Conservation (phyloP, 92 coral and sea anemone genomes). For the Heliopora coerulea region DNA sequence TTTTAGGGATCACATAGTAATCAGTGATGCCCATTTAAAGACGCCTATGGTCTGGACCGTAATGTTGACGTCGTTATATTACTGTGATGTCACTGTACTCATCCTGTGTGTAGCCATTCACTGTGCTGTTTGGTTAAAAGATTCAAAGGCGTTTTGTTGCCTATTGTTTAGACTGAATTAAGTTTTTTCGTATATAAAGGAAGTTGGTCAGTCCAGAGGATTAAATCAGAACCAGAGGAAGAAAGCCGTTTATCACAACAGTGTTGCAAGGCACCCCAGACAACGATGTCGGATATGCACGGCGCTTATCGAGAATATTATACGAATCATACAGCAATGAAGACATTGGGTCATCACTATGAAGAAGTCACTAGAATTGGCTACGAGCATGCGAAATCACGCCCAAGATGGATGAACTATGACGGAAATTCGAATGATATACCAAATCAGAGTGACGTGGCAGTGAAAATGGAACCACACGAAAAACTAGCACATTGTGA, state of each 20-base stretch:
- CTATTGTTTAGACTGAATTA: slow-evolving; percentile 43
- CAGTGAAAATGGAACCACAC: slow-evolving; percentile 32
- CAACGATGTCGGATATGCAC: slow-evolving; percentile 3
- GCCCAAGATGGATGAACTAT: slow-evolving; percentile 13
- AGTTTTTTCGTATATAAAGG: slow-evolving; percentile 37
- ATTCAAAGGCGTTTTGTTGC: slow-evolving; percentile 39
- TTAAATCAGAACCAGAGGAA: slow-evolving; percentile 27
- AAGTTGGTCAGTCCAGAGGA: slow-evolving; percentile 37
- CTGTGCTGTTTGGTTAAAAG: slow-evolving; percentile 21
- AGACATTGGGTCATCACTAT: slow-evolving; percentile 14
- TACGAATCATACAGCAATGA: slow-evolving; percentile 30
- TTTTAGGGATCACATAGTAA: slow-evolving; percentile 6
- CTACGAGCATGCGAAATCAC: slow-evolving; percentile 7
- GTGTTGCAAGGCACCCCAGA: slow-evolving; percentile 10
- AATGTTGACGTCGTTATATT: slow-evolving; percentile 5
- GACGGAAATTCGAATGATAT: slow-evolving; percentile 15
- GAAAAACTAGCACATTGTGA: slow-evolving; percentile 41
- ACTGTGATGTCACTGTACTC: slow-evolving; percentile 28
- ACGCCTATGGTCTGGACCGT: slow-evolving; percentile 37
- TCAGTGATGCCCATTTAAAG: slow-evolving; percentile 15
- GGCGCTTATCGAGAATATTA: slow-evolving; percentile 16
- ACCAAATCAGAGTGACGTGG: slow-evolving; percentile 8
- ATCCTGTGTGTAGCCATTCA: slow-evolving; percentile 34
- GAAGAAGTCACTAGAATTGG: neutral
- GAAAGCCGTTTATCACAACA: slow-evolving; percentile 18